Conservation (phyloP, 2,888 invertebrate species). For the Drosophila sordidula region DNA sequence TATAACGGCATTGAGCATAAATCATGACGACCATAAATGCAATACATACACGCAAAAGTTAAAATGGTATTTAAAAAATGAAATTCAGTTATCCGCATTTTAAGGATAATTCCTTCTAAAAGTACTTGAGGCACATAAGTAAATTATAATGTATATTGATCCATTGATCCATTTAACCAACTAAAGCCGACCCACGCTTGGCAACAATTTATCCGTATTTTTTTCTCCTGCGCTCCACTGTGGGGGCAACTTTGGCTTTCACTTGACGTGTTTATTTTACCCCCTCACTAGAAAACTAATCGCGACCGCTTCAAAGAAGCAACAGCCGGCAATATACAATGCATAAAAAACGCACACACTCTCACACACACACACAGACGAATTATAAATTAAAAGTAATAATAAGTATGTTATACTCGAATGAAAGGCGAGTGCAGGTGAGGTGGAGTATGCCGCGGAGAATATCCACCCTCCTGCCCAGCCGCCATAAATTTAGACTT, state of each 20-base stretch:
- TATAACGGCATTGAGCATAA: too few species aligned
- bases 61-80: too few species aligned
- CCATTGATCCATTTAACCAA: background rate
- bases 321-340: conserved; percentile 17
- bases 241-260: conserved; percentile 57
- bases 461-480: conserved; percentile 18
- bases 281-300: conserved; percentile 38
- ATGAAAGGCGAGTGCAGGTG: conserved; percentile 14
- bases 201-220: conserved; percentile 1
- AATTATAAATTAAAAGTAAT: conserved; percentile 82
- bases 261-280: conserved; percentile 26
- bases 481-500: conserved; percentile 73
- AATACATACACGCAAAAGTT: too few species aligned
- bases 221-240: conserved; percentile 27
- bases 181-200: background rate
- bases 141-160: too few species aligned
- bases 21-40: too few species aligned
- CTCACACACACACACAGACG: conserved; percentile 9
- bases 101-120: too few species aligned
- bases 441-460: conserved; percentile 6
- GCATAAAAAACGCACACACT: conserved; percentile 51
- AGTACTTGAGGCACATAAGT: too few species aligned
- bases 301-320: conserved; percentile 55
- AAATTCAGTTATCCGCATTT: too few species aligned
- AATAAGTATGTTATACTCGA: conserved; percentile 79